Base-by-base conservation (phyloP, 2,113 vertebrate species). In the Rhinolophus sinicus region DNA sequence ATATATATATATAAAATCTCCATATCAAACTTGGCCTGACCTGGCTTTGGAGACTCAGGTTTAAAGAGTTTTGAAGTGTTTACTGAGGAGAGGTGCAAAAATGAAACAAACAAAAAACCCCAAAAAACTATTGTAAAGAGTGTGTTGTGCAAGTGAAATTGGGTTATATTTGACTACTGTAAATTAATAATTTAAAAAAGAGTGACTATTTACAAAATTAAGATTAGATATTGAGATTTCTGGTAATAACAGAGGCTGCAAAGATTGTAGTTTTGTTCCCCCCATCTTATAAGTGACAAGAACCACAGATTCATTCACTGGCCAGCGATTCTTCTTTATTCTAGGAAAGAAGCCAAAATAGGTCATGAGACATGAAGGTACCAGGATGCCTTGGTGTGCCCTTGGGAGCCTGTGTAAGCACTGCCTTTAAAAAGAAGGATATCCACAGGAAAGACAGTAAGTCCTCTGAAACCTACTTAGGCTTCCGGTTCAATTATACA, bases 111-210 rank as follows among this genome's bases (percentile, higher is more conserved):
- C 16, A 54, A 54, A 54, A 12, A 54, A 54, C n/a, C n/a, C 13
- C 14, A 15, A 54, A 16, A 16, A 88, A 50, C 69, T 58, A 28
- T n/a, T 90, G 14, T 81, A 83, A 75, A 73, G 0, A 80, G 33
- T 26, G 30, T 73, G 50, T 35, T 64, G 2, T 90, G 54, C 80
- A 95, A 35, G 5, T 54, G 58, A 87, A 94, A 47, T 52, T 44
- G 72, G 12, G 13, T 78, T 72, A 21, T 7, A 52, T 24, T 54
- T 90, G 72, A 76, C 24, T 50, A 33, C 24, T 69, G 21, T 28
- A 94, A 90, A 81, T 76, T 9, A 58, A 50, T 5, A 6, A 35
- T 77, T 81, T 82, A 56, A 92, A 97, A 94, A 58, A 47, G 73
- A 94, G 18, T 73, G 87, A 35, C 30, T 62, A 69, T 78, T 13